These are phyloP conservation scores for Metridium senile DNA, from an alignment of 92 coral and sea anemone genomes.

Conservation along the genomic window DNA sequence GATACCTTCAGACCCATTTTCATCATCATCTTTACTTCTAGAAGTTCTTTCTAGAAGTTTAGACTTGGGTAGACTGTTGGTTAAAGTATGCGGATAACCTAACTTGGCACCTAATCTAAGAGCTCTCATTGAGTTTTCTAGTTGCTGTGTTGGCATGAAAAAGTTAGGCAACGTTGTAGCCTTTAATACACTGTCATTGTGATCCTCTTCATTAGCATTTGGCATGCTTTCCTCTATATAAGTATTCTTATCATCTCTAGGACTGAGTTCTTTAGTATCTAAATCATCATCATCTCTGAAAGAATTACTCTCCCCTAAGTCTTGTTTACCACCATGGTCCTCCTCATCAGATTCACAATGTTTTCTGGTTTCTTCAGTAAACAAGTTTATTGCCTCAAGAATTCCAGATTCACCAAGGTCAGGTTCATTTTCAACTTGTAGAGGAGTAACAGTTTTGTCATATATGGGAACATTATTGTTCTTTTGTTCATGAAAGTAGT, in stretches of 20 bases:
- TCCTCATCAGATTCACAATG: neutral
- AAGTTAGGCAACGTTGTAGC: constrained; percentile 68
- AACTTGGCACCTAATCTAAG: constrained; percentile 67
- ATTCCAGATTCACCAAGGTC: neutral
- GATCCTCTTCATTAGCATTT: neutral
- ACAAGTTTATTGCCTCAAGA: neutral
- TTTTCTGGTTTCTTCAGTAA: neutral
- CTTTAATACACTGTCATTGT: neutral
- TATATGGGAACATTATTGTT: neutral
- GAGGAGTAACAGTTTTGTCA: too few species aligned
- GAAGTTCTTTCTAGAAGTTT: constrained; percentile 59
- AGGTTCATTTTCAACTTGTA: neutral
- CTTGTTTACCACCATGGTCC: neutral
- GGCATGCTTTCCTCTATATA: too few species aligned
- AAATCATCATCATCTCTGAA: neutral
- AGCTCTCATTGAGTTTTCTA: constrained; percentile 91
- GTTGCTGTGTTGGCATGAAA: constrained; percentile 88
- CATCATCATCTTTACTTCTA: constrained; percentile 21
- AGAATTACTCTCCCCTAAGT: neutral
- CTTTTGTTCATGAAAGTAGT: too few species aligned
- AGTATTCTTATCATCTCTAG: too few species aligned
- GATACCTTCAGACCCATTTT: constrained; percentile 14
- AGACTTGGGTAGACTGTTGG: constrained; percentile 33
- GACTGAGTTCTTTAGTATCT: too few species aligned
- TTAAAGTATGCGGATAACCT: constrained; percentile 15